Conservation (phyloP, 2,113 vertebrate species). For the Poecile atricapillus region DNA sequence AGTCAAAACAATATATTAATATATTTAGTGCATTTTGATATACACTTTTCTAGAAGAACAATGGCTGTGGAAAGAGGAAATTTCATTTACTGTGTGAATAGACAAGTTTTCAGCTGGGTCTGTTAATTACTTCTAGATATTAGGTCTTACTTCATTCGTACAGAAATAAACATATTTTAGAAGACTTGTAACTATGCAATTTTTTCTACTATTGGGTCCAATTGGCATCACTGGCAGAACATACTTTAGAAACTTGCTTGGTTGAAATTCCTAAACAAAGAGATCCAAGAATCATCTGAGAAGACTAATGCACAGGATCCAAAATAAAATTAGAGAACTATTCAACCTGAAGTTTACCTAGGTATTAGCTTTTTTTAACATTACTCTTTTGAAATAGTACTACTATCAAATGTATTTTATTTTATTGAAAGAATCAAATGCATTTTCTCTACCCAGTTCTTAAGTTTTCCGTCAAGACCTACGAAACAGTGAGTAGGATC, state of each 20-base stretch:
- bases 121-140: not conserved
- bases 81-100: not conserved
- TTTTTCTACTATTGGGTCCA: not conserved
- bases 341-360: not conserved
- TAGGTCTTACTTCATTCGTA: not conserved
- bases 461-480: constrained; percentile 19
- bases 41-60: not conserved
- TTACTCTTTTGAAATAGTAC: not conserved
- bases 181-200: not conserved
- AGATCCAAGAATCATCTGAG: not conserved
- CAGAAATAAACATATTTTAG: not conserved
- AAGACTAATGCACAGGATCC: not conserved
- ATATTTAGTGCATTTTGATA: not conserved
- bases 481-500: constrained; percentile 8
- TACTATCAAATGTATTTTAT: not conserved
- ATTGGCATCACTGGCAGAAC: not conserved
- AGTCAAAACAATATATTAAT: not conserved
- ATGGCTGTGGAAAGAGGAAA: rapidly evolving
- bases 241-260: not conserved
- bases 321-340: not conserved
- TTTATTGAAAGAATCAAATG: constrained; percentile 7
- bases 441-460: not conserved
- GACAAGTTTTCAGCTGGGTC: not conserved
- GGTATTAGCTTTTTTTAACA: not conserved
- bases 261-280: not conserved